Base-by-base conservation (phyloP, 2,113 vertebrate genomes). In the Holacanthus passer region DNA sequence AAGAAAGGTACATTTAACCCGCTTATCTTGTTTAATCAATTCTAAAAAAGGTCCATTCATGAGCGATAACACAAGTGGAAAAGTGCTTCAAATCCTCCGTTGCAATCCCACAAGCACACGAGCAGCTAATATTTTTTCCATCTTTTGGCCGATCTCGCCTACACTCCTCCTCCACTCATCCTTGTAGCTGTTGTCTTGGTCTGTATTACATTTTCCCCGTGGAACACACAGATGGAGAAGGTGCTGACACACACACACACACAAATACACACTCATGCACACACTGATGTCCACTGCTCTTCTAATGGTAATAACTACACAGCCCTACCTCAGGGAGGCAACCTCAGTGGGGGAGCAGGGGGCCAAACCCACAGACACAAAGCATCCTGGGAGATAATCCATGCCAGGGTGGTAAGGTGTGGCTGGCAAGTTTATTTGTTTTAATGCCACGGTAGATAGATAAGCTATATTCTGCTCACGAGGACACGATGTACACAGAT, bases 101-200 rank as follows among this genome's bases (percentile, higher is more conserved):
- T 84, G 67, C 81, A 80, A 66, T 81, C 70, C 79, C 67, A 83
- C 84, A 45, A 84, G 78, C 83, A 81, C 81, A 73, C 48, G 47
- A 35, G 48, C 78, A 66, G 82, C 84, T 89, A 84, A 87, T 89
- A 76, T 85, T 89, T 91, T 90, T 92, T 88, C 85, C 80, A 83
- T 91, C 79, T 90, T 88, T 91, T 31, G 31, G 81, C 73, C 55
- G 69, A 88, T 86, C 69, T 91, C 87, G 83, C 87, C 88, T 83
- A 83, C 88, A 89, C 74, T 64, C 86, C 83, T 91, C 89, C 88
- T 89, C 86, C 87, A 88, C 85, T 90, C 89, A 84, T 92, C 81
- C 88, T 92, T 75, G 82, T 81, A 83, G 83, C 89, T 89, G 86
- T 83, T 90, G 86, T 89, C 90, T 92, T 91, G 85, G 87, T 90